Evolutionary conservation across 2,888 invertebrate species (phyloP), one percentile per base, ranked within the genome.

Genomic region (Drosophila putrida): DNA sequence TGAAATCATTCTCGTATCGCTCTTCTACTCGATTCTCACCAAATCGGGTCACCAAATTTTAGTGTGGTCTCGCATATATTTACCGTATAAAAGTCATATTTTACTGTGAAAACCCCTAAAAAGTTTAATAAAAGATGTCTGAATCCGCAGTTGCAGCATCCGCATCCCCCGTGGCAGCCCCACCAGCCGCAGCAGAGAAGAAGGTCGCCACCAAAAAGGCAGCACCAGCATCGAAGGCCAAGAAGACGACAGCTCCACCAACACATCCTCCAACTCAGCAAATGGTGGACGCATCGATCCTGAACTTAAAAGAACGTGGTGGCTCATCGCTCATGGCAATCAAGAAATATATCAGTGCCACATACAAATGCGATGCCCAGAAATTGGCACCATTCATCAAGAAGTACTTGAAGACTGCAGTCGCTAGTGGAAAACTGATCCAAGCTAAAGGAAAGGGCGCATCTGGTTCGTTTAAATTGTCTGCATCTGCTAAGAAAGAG

Each of bases 401-500:
- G 75, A 94, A 94, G 70, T 94, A 93, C 80, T 78, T 95, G 77
- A 95, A 67, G 46, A 64, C 59, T 33, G 94, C 94, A n/a, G 95
- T 95, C 27, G 93, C 92, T 4, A 92, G 93, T 47, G 94, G 94
- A 15, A 89, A 90, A 13, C 85, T 94, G 55, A 73, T 82, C 11
- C 83, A 82, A 67, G 77, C 80, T n/a, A 83, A 82, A 53, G 82
- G 82, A n/a, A 78, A 78, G 53, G 82, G 82, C 28, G 82, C 82
- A 6, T 69, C 78, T 35, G 82, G 82, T 36, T 82, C 80, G 10
- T 82, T 82, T 35, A 82, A 79, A 49, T 43, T 82, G 9, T 71
- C 82, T 31, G 69, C 80, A 13, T 60, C 78, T 11, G 68, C 73
- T 50, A 77, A 77, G 27, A 80, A 73, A 33, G 67, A 74, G 6